These are phyloP conservation scores for Helleia helle DNA, from an alignment of 2,888 invertebrate genomes.

Conservation along the genomic window DNA sequence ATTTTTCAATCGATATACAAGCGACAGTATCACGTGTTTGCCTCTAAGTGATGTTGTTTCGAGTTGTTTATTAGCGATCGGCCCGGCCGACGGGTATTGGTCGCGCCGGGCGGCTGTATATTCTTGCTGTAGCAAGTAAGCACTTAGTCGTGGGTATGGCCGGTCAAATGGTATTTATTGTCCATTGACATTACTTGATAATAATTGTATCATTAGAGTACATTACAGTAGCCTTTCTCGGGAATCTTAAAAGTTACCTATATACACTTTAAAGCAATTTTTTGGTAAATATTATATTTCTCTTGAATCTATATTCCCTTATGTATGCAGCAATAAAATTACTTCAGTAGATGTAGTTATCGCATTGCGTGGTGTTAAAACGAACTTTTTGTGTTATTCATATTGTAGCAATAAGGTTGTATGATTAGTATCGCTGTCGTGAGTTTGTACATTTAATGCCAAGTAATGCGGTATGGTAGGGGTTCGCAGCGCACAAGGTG, in stretches of 20 bases:
- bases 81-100: slow-evolving; percentile 48
- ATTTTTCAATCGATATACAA: slow-evolving; percentile 68
- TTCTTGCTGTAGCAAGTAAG: slow-evolving; percentile 68
- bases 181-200: slow-evolving; percentile 73
- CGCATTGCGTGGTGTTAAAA: slow-evolving; percentile 49
- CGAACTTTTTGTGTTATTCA: slow-evolving; percentile 18
- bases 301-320: slow-evolving; percentile 72
- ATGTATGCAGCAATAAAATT: slow-evolving; percentile 73
- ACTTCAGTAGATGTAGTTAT: slow-evolving; percentile 66
- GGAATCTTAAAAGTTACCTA: slow-evolving; percentile 72
- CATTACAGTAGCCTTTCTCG: slow-evolving; percentile 73
- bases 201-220: slow-evolving; percentile 74
- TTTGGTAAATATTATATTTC: slow-evolving; percentile 68
- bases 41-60: slow-evolving; percentile 63
- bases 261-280: slow-evolving; percentile 66
- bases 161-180: slow-evolving; percentile 71
- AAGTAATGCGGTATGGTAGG: slow-evolving; percentile 48
- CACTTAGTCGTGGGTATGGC: slow-evolving; percentile 63
- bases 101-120: slow-evolving; percentile 54
- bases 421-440: slow-evolving; percentile 3
- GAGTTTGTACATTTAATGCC: slow-evolving; percentile 35
- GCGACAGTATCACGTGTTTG: slow-evolving; percentile 62
- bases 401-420: slow-evolving; percentile 7
- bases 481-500: slow-evolving; percentile 74
- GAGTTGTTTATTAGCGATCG: slow-evolving; percentile 53